Conservation (phyloP, 1,140 invertebrate species). For the Tetramorium parvispinum region DNA sequence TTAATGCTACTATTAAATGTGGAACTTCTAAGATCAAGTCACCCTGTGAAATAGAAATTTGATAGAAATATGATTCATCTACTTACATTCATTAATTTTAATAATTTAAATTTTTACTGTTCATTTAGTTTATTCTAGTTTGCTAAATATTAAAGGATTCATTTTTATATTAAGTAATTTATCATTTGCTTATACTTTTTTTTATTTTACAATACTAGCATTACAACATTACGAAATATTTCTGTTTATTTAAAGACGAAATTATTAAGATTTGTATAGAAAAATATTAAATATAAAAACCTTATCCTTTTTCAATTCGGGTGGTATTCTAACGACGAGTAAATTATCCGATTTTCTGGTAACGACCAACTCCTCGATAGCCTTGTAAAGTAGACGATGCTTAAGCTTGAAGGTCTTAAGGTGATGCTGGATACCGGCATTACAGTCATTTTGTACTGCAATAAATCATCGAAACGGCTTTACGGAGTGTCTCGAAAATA, state of each 20-base stretch:
- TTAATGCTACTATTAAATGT: constrained; percentile 93
- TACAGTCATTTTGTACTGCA: too few species aligned
- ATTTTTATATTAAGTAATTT: constrained; percentile 1
- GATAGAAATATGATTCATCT: neutral
- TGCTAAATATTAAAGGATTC: neutral
- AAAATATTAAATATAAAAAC: constrained; percentile 79
- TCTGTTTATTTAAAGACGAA: neutral
- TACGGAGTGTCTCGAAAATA: constrained; percentile 91
- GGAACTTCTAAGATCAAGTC: constrained; percentile 94
- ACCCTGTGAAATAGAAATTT: constrained; percentile 86
- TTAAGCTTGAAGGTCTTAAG: constrained; percentile 92
- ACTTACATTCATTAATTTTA: neutral
- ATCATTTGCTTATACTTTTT: neutral
- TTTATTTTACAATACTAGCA: neutral
- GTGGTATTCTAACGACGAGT: constrained; percentile 91
- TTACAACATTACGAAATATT: neutral
- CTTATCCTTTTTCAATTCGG: constrained; percentile 94
- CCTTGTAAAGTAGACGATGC: constrained; percentile 91
- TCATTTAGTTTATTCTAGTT: neutral
- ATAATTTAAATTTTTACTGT: neutral
- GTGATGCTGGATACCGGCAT: too few species aligned
- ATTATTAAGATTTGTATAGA: neutral
- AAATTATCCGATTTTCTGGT: constrained; percentile 92
- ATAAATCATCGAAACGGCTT: too few species aligned
- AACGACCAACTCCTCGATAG: constrained; percentile 90